A percentile compares a stretch with the other conserved stretches of the same genome.
These are phyloP conservation scores for Allolobophora icterica DNA, from an alignment of 2,888 invertebrate genomes.

Conservation along the genomic window DNA sequence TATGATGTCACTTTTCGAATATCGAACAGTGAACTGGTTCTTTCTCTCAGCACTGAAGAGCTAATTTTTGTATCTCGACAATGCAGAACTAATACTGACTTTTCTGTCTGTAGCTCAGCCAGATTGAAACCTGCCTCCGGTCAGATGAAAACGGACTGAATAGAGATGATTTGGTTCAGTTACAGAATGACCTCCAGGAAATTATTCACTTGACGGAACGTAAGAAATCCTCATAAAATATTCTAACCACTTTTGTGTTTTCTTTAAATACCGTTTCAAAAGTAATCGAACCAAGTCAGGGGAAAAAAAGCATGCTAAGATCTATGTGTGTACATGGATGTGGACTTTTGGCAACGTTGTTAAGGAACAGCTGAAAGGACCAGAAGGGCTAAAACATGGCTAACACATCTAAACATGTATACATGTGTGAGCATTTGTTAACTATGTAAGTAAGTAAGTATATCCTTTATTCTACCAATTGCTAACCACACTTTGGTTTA, in stretches of 20 bases:
- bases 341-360: not conserved
- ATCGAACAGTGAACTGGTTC: not conserved
- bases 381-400: too few species aligned
- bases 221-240: conserved; percentile 2
- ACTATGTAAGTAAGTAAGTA: too few species aligned
- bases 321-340: not conserved
- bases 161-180: conserved; percentile 32
- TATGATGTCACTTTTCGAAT: not conserved
- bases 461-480: too few species aligned
- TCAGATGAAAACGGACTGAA: not conserved
- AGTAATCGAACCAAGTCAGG: not conserved
- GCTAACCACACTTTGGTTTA: too few species aligned
- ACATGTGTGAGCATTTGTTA: not conserved
- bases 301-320: too few species aligned
- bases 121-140: not conserved
- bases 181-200: conserved; percentile 35
- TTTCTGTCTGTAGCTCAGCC: not conserved
- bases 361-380: not conserved
- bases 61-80: not conserved
- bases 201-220: conserved; percentile 38
- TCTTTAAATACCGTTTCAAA: not conserved
- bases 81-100: not conserved
- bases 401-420: not conserved
- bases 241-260: not conserved
- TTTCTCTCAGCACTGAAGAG: not conserved